Conservation (phyloP, 2,888 invertebrate species). For the Epinotia brunnichana region DNA sequence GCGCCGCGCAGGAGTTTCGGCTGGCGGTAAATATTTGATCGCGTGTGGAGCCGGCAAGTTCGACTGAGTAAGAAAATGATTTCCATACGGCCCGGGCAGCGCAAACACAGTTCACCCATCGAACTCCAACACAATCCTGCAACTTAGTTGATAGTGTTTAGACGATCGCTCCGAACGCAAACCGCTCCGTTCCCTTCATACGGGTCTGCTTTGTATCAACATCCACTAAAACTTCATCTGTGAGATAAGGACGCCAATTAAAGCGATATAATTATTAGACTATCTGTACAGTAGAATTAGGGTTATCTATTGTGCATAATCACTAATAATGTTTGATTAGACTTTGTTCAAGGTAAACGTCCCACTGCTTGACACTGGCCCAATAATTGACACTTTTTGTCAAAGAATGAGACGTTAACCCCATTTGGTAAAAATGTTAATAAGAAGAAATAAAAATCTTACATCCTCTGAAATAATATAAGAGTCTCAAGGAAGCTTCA, state of each 20-base stretch:
- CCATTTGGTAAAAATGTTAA: not conserved
- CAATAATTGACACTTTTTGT: no score
- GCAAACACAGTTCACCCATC: slow-evolving; percentile 77
- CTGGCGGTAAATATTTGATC: slow-evolving; percentile 77
- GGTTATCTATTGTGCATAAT: not conserved
- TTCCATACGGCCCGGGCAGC: slow-evolving; percentile 74
- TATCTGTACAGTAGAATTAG: slow-evolving; percentile 33
- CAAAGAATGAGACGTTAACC: not conserved
- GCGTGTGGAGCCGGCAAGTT: slow-evolving; percentile 73
- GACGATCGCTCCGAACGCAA: slow-evolving; percentile 64
- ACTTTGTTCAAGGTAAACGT: no score
- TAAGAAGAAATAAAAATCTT: no score
- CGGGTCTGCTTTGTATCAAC: slow-evolving; percentile 60
- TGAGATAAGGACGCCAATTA: slow-evolving; percentile 41
- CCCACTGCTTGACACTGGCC: no score
- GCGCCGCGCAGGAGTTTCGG: slow-evolving; percentile 64
- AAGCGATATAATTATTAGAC: slow-evolving; percentile 46
- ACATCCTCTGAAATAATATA: not conserved
- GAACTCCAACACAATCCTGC: slow-evolving; percentile 76
- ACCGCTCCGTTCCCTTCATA: slow-evolving; percentile 60
- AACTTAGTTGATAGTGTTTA: slow-evolving; percentile 80
- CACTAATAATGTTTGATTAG: no score
- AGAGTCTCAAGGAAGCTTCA: not conserved
- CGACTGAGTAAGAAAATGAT: slow-evolving; percentile 76
- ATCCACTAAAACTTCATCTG: slow-evolving; percentile 48